Evolutionary conservation across 2,113 vertebrate species (phyloP).

Genomic region (Chaetops frenatus): DNA sequence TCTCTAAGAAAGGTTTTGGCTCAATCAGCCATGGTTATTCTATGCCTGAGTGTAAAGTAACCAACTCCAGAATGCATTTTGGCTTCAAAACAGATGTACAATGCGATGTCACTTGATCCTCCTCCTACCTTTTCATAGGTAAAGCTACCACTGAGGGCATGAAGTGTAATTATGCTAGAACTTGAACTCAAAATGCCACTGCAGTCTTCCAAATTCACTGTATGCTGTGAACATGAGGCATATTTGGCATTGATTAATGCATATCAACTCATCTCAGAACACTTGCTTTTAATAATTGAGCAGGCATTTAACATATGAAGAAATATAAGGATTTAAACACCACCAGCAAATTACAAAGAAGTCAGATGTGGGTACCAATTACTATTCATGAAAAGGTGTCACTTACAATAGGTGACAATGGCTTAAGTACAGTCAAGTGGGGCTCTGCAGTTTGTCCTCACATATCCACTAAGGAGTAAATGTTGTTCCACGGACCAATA

Average conservation of each 20-base stretch:
- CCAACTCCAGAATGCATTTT: conserved; percentile 43
- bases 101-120: conserved; percentile 64
- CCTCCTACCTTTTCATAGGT: conserved; percentile 64
- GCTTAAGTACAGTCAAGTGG: neutral
- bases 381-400: neutral
- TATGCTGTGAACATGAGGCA: neutral
- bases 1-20: conserved; percentile 36
- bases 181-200: conserved; percentile 26
- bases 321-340: neutral
- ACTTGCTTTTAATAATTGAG: conserved; percentile 13
- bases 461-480: neutral
- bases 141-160: conserved; percentile 52
- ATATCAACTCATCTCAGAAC: conserved; percentile 6
- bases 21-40: conserved; percentile 42
- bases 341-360: neutral
- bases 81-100: conserved; percentile 70
- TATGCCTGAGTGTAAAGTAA: conserved; percentile 63
- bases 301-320: conserved; percentile 4
- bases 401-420: neutral
- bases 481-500: neutral
- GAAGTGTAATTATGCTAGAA: conserved; percentile 73
- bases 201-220: conserved; percentile 10
- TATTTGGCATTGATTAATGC: conserved; percentile 43
- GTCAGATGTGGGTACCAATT: neutral
- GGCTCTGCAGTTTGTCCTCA: neutral